phyloP scores from a whole-genome alignment of 2,888 invertebrate genomes.

The Tachina fera region DNA sequence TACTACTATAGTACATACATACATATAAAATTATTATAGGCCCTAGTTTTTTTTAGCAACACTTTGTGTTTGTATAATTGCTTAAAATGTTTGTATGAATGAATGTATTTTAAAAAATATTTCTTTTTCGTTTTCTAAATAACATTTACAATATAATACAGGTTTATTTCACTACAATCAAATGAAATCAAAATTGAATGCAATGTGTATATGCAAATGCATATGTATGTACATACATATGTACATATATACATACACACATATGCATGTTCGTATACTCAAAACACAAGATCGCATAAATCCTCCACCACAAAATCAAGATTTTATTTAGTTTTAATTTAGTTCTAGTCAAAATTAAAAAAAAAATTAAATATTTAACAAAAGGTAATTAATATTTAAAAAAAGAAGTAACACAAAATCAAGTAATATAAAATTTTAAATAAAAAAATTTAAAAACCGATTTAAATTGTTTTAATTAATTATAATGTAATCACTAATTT shows the following conservation, averaged over 20 bases:
- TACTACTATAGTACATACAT: background rate
- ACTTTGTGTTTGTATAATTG: conserved; percentile 53
- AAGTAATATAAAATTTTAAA: conserved; percentile 69
- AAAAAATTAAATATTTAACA: conserved; percentile 62
- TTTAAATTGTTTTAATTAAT: conserved; percentile 78
- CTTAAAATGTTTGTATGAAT: conserved; percentile 50
- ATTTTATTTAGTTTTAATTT: conserved; percentile 73
- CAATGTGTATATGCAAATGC: background rate
- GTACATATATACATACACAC: background rate
- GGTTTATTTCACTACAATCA: conserved; percentile 39
- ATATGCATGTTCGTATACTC: background rate
- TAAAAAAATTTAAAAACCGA: conserved; percentile 38
- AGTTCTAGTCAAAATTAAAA: conserved; percentile 81
- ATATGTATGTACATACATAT: background rate
- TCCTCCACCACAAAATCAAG: conserved; percentile 49
- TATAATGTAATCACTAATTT: conserved; percentile 76
- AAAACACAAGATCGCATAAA: conserved; percentile 22
- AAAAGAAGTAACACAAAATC: conserved; percentile 54
- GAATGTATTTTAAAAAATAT: conserved; percentile 2
- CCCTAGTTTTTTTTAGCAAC: conserved; percentile 14
- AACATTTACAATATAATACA: conserved; percentile 14
- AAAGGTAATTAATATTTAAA: conserved; percentile 35
- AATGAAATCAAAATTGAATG: conserved; percentile 55
- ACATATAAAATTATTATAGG: conserved; percentile 1
- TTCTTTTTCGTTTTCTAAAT: conserved; percentile 1